Base-by-base conservation (phyloP, 2,797 vertebrate species). In the Sebastes iracundus region DNA sequence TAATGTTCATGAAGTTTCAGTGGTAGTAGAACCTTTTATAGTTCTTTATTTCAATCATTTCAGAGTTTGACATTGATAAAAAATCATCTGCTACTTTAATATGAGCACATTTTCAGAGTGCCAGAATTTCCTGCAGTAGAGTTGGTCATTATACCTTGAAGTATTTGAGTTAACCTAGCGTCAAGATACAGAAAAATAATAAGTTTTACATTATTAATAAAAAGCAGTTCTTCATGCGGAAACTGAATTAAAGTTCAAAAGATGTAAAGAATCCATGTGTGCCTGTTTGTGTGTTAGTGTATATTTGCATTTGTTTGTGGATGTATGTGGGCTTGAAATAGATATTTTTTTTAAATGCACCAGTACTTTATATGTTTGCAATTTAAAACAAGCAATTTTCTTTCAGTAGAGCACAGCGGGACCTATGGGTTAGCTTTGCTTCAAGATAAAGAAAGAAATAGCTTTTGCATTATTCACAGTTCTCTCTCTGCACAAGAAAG, bases 391-490 rank as follows among this genome's bases (percentile, higher is more conserved):
- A 42, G 4, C 22, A 32, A 68, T 38, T 30, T 27, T 38, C 46
- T 52, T 77, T 33, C 6, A 25, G 25, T 10, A 13, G 27, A 83
- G 63, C 81, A 22, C 18, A 35, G 22, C 7, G 14, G 61, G 27
- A 67, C 9, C 23, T 53, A 13, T 11, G 20, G 55, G 42, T 56
- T 55, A 28, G 22, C 18, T 49, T 56, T 52, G 2, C 28, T 33
- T 59, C 13, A 55, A 18, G 61, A 77, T 46, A 22, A 22, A 30
- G 20, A 6, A 56, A 72, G 27, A 66, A 68, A 67, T 16, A 2
- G 5, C 5, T 25, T 68, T 79, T 77, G 42, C 25, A 86, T 89
- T 89, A 82, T 87, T 85, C 64, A 84, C 52, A 27, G 52, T 42
- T 33, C 4, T 64, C 4, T 64, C 5, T 69, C 52, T 62, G 52